Base-by-base conservation (phyloP, 2,113 vertebrate genomes). In the Lanius ludovicianus region DNA sequence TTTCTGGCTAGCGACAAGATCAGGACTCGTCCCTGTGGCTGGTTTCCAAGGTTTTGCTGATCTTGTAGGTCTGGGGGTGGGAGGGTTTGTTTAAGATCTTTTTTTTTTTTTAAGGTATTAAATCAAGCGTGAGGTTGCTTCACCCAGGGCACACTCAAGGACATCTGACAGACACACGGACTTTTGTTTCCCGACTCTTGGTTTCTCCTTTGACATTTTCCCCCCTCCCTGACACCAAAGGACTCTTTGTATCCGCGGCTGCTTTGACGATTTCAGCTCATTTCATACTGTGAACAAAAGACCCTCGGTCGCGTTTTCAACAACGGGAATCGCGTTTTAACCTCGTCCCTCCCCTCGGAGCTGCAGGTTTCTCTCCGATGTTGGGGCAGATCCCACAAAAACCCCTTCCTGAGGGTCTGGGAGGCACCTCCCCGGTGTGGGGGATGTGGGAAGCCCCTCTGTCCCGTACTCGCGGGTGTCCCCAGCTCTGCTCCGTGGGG, bases 21-120 rank as follows among this genome's bases (percentile, higher is more conserved):
- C 79, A 94, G 96, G 91, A 93, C 53, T 84, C 81, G 68, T 94
- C 68, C 92, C 92, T 79, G 90, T 91, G 96, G 97, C 97, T 97
- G 97, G 97, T 71, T 95, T 96, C 96, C 96, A 90, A 96, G 96
- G 96, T 88, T 96, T 89, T 98, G 98, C 98, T 98, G 98, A 98
- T 98, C 97, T 97, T 97, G 98, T 97, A 98, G 98, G 93, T 89
- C 95, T 97, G 39, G 60, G 46, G 94, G 67, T 96, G 94, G 81
- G 81, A 87, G 85, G 81, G 77, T 73, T 89, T 92, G 82, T 89
- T 95, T 44, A 84, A 92, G 81, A 79, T 81, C 7, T 47, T 53
- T 65, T 39, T 52, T 73, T 41, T 84, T 75, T 70, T 80, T 74
- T 41, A 82, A 96, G 93, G 84, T 96, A 76, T 96, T 89, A 93